These are phyloP conservation scores for Argyresthia albistria DNA, from an alignment of 2,888 invertebrate species.

Conservation along the genomic window DNA sequence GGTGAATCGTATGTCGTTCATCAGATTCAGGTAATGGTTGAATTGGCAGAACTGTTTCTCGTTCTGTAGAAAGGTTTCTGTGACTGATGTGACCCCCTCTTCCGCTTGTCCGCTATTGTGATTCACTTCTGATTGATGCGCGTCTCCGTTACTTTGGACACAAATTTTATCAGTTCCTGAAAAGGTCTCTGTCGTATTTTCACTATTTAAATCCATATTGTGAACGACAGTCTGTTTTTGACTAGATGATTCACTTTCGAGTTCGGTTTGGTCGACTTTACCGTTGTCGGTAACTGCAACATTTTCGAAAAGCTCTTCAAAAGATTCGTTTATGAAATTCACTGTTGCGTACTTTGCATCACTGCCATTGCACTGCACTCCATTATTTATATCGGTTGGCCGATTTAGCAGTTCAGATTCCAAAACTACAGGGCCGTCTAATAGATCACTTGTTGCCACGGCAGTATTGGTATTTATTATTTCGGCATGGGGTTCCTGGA, in stretches of 20 bases:
- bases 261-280: conserved; percentile 31
- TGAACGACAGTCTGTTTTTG: background rate
- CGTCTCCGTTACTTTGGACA: background rate
- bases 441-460: too few species aligned
- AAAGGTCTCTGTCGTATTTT: background rate
- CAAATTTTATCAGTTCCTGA: background rate
- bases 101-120: conserved; percentile 14
- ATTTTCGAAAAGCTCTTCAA: conserved; percentile 58
- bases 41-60: conserved; percentile 62
- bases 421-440: too few species aligned
- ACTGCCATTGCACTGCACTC: conserved; percentile 30
- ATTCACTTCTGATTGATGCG: background rate
- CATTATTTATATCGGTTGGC: background rate
- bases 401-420: background rate
- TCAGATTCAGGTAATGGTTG: conserved; percentile 43
- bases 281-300: conserved; percentile 47
- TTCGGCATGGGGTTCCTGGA: too few species aligned
- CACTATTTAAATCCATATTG: background rate
- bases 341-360: conserved; percentile 53
- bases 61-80: conserved; percentile 57
- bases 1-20: conserved; percentile 61
- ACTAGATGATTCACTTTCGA: conserved; percentile 18
- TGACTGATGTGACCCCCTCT: conserved; percentile 31
- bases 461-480: too few species aligned
- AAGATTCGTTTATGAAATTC: conserved; percentile 49